phyloP scores from a whole-genome alignment of 2,797 vertebrate genomes.

The Caiman crocodilus region DNA sequence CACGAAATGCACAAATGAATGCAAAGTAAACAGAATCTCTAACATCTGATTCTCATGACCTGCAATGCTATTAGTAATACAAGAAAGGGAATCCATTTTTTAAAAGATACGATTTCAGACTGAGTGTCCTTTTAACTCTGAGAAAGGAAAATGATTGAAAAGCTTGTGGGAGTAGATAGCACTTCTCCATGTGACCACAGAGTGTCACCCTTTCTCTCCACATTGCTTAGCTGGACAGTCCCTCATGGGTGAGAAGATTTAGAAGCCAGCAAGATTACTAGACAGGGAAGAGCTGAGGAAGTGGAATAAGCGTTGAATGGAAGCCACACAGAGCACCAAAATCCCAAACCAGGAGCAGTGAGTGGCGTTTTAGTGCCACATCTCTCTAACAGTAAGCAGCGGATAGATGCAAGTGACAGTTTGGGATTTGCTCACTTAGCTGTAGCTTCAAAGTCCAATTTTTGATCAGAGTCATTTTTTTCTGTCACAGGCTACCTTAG shows the following conservation, averaged over 20 bases:
- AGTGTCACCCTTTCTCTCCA: slow-evolving; percentile 29
- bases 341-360: background rate
- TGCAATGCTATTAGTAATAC: rapidly evolving
- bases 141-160: background rate
- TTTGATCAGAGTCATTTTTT: background rate
- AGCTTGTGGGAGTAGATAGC: background rate
- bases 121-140: background rate
- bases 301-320: rapidly evolving
- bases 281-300: background rate
- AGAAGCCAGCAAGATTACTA: rapidly evolving
- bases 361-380: rapidly evolving
- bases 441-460: background rate
- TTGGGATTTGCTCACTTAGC: background rate
- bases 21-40: background rate
- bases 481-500: rapidly evolving
- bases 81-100: rapidly evolving
- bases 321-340: background rate
- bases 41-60: background rate
- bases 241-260: rapidly evolving
- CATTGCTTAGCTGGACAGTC: rapidly evolving
- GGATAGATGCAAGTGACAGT: background rate
- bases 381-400: background rate
- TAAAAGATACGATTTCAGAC: background rate
- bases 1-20: background rate
- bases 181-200: slow-evolving; percentile 25